Percentiles rank a stretch among this genome's conserved stretches.
Evolutionary conservation across 1,140 invertebrate species (phyloP).

Genomic region (Cataglyphis hispanica): DNA sequence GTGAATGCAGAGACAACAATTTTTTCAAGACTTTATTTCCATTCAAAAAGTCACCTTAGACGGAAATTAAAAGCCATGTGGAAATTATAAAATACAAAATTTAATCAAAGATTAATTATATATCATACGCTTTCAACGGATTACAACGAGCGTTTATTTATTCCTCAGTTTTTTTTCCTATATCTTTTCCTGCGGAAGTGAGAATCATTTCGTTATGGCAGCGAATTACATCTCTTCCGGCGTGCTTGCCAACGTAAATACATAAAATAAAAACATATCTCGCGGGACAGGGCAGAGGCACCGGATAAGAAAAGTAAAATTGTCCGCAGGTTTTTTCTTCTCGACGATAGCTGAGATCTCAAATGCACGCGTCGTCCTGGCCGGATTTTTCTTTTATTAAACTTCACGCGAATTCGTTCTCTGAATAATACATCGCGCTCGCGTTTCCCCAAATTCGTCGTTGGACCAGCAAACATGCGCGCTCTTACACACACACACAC

Average conservation of each 20-base stretch:
- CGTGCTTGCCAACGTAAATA: constrained; percentile 1
- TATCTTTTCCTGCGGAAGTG: not conserved
- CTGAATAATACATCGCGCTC: constrained; percentile 68
- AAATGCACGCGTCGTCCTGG: not conserved
- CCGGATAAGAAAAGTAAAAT: constrained; percentile 37
- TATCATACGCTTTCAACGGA: too few species aligned
- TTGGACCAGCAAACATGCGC: not conserved
- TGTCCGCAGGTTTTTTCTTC: constrained; percentile 57
- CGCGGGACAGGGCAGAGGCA: too few species aligned
- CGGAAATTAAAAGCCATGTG: not conserved
- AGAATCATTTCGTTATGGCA: not conserved
- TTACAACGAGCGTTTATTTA: too few species aligned
- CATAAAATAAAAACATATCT: not conserved
- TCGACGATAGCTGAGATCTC: constrained; percentile 31
- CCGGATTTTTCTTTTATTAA: constrained; percentile 65
- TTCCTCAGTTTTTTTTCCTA: not conserved
- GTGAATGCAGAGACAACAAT: not conserved
- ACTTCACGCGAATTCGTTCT: constrained; percentile 41
- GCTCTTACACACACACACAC: not conserved
- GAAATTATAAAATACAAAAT: not conserved
- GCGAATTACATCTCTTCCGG: constrained; percentile 8
- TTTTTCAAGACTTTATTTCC: not conserved
- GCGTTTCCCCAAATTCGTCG: constrained; percentile 44
- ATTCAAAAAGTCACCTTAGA: not conserved
- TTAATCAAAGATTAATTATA: not conserved